Percentiles rank a stretch among this genome's conserved stretches.
Evolutionary conservation across 2,113 vertebrate species (phyloP).

Genomic region (Melanostigma gelatinosum): DNA sequence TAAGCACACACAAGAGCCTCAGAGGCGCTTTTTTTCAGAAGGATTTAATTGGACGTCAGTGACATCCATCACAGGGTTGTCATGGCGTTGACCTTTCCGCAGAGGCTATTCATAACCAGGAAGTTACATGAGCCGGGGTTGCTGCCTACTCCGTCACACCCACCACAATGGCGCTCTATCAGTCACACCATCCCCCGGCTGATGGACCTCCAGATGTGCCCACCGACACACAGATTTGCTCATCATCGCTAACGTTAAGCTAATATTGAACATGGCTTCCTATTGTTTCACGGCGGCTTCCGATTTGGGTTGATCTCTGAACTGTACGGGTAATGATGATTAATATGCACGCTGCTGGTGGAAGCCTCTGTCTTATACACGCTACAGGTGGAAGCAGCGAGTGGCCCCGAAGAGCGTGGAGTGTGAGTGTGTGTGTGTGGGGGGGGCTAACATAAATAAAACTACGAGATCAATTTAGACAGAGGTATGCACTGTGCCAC

Average conservation of each 20-base stretch:
- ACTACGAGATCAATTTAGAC: constrained; percentile 42
- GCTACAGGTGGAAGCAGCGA: constrained; percentile 17
- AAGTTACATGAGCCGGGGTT: constrained; percentile 81
- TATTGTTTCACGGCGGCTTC: constrained; percentile 7
- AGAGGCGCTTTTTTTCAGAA: constrained; percentile 78
- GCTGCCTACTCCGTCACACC: constrained; percentile 77
- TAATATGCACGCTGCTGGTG: background rate
- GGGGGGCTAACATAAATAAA: constrained; percentile 40
- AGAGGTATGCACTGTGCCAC: constrained; percentile 9
- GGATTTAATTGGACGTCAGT: constrained; percentile 85
- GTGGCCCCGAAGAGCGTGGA: constrained; percentile 14
- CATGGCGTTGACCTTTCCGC: constrained; percentile 86
- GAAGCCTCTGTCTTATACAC: background rate
- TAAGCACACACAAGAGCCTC: constrained; percentile 81
- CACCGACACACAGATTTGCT: constrained; percentile 23
- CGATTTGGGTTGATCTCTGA: constrained; percentile 12
- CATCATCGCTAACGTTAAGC: constrained; percentile 34
- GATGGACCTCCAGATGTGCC: constrained; percentile 34
- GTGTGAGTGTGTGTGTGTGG: background rate
- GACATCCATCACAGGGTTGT: constrained; percentile 87
- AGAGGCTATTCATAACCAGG: constrained; percentile 86
- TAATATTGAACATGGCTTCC: constrained; percentile 21
- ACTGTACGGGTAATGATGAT: constrained; percentile 27
- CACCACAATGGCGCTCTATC: constrained; percentile 60
- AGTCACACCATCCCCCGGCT: constrained; percentile 38